phyloP scores from a whole-genome alignment of 2,797 vertebrate genomes.

The Microctenopoma steveboyesi region DNA sequence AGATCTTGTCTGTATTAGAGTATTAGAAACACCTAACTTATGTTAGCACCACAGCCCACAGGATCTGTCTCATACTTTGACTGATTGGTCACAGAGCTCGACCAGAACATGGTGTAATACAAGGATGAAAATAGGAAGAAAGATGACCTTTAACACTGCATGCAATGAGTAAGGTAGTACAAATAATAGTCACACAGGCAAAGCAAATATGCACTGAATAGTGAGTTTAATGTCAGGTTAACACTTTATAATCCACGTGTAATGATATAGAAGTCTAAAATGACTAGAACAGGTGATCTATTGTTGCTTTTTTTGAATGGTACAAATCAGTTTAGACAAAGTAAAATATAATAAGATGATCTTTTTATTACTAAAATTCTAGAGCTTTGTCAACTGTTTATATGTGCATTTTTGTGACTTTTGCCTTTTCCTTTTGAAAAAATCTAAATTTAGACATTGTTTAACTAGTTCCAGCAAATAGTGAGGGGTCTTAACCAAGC shows the following conservation, averaged over 20 bases:
- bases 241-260: not conserved
- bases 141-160: conserved; percentile 3
- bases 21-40: conserved; percentile 9
- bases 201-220: not conserved
- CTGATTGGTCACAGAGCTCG: conserved; percentile 3
- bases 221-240: conserved; percentile 1
- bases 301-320: too few species aligned
- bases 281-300: too few species aligned
- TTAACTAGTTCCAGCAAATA: not conserved
- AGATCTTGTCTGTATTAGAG: not conserved
- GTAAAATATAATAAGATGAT: too few species aligned
- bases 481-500: not conserved
- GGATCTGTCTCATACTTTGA: conserved; percentile 28
- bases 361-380: not conserved
- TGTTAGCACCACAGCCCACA: conserved; percentile 4
- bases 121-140: not conserved
- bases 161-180: not conserved
- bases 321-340: too few species aligned
- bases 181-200: not conserved
- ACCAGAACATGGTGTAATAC: not conserved
- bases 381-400: not conserved
- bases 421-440: conserved; percentile 46
- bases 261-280: not conserved
- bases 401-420: not conserved
- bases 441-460: not conserved